A percentile compares a stretch with the other conserved stretches of the same genome.
phyloP scores from a whole-genome alignment of 2,113 vertebrate genomes.

The Anthoscopus minutus region DNA sequence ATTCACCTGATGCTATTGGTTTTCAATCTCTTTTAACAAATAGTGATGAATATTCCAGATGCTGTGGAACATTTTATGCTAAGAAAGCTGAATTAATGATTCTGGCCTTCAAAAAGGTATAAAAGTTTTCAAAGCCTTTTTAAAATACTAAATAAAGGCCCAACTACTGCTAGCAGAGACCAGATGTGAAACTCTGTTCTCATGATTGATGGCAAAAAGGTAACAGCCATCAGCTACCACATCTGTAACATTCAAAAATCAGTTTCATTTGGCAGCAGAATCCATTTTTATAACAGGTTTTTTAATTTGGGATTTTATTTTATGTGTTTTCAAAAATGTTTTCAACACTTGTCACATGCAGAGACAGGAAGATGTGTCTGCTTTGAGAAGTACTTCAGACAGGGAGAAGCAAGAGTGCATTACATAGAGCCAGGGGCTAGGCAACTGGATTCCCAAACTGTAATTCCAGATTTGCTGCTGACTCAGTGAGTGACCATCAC shows the following conservation, averaged over 20 bases:
- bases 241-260: background rate
- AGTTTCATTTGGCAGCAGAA: background rate
- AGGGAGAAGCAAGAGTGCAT: background rate
- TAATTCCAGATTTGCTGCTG: background rate
- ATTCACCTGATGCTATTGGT: background rate
- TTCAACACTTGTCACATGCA: background rate
- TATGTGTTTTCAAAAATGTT: background rate
- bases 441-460: background rate
- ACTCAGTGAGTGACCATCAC: background rate
- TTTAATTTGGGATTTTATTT: background rate
- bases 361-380: background rate
- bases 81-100: background rate
- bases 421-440: background rate
- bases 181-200: background rate
- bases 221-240: background rate
- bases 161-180: background rate
- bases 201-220: background rate
- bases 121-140: background rate
- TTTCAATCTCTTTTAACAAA: background rate
- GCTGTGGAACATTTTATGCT: background rate
- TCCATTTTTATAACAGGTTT: background rate
- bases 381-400: background rate
- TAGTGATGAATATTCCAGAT: background rate
- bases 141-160: background rate
- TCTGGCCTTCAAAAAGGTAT: background rate